Conservation (phyloP, 2,113 vertebrate species). For the Actenoides hombroni region DNA sequence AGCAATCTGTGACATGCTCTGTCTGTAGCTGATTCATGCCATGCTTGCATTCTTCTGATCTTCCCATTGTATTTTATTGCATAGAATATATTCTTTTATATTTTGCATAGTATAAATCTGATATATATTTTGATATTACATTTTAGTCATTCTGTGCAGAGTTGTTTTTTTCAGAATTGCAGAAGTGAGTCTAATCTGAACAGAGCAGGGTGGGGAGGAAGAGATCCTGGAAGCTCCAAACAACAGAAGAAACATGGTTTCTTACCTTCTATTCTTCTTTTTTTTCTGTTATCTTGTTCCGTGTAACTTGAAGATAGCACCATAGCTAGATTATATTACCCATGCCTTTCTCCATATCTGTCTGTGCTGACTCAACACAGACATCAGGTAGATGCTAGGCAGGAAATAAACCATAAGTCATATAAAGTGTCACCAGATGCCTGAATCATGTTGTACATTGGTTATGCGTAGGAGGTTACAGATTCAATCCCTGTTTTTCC, state of each 20-base stretch:
- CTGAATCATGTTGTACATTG: not conserved
- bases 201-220: rapidly evolving
- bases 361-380: not conserved
- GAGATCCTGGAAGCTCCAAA: not conserved
- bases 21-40: not conserved
- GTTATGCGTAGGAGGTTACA: not conserved
- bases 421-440: not conserved
- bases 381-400: not conserved
- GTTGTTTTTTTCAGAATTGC: not conserved
- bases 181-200: not conserved
- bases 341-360: not conserved
- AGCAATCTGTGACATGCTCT: not conserved
- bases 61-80: not conserved
- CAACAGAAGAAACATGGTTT: not conserved
- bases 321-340: not conserved
- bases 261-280: not conserved
- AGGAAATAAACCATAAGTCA: not conserved
- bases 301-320: not conserved
- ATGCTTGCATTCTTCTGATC: not conserved
- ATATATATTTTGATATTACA: not conserved
- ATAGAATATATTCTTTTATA: not conserved
- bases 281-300: not conserved
- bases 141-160: not conserved
- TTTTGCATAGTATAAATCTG: not conserved
- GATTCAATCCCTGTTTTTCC: not conserved